Base-by-base conservation (phyloP, 1,140 invertebrate species). In the Patella vulgata region DNA sequence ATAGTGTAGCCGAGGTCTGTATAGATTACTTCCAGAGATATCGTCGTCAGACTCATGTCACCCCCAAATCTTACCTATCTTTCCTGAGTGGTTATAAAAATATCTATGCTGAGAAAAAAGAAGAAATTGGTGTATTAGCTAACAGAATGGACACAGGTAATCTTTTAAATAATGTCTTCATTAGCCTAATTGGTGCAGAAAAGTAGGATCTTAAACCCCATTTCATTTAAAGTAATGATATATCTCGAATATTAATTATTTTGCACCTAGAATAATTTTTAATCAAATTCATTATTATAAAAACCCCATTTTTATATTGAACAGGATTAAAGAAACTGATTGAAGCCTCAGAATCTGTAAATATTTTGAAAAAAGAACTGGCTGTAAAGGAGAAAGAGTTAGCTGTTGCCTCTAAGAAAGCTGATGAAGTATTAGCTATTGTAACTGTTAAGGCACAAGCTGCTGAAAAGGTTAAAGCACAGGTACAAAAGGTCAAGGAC, bases 11-110 rank as follows among this genome's bases (percentile, higher is more conserved):
- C 21, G 88, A 89, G 79, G 92, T 91, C 33, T 97, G 95, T 23
- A 82, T 87, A 2, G 94, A 97, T 81, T 98, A 98, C 84, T 98
- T 97, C 78, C 94, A 97, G 87, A 89, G 95, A 68, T 97, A 93
- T 79, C 88, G 96, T 31, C 87, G 96, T 70, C 93, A 95, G 14
- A 95, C 94, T 39, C 95, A 98, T 82, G 96, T 98, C 3, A 99
- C 96, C 21, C 96, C 96, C 11, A 98, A 98, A 85, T 97, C 96
- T 0, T 99, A 97, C 82, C 82, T 99, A 12, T 97, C 95, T 75
- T 98, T 98, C 83, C 93, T 98, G 52, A 90, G 90, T 48, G 95
- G 94, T 23, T 99, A 98, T 79, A 98, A 98, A 85, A 91, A 90
- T 59, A 95, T 98, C 69, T 98, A 98, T 79, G 87, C 90, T 68